Conservation (phyloP, 2,888 invertebrate species). For the Lepidonotus clava region DNA sequence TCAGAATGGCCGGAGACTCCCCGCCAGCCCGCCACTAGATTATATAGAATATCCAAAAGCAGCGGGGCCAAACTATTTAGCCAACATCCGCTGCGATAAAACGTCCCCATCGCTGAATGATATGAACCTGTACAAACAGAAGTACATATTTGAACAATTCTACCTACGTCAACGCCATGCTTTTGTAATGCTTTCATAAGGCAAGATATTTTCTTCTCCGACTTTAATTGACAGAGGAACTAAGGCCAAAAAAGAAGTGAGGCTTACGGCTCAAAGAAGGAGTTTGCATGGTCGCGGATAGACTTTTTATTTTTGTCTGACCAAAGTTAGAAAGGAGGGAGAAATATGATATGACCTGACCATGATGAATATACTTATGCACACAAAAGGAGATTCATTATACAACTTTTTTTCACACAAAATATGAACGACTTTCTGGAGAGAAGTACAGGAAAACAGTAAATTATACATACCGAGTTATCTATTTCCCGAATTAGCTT, state of each 20-base stretch:
- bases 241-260: neutral
- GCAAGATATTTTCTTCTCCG: neutral
- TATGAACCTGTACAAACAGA: neutral
- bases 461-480: no score
- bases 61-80: neutral
- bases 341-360: neutral
- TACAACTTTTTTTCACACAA: no score
- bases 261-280: neutral
- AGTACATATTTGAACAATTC: neutral
- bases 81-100: constrained; percentile 40
- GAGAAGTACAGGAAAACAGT: no score
- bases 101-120: neutral
- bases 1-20: neutral
- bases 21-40: neutral
- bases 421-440: no score
- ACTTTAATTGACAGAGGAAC: constrained; percentile 19
- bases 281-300: neutral
- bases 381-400: no score
- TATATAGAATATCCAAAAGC: constrained; percentile 31
- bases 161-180: neutral
- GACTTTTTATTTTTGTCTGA: neutral
- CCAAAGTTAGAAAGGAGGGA: neutral
- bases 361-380: neutral
- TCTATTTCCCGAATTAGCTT: no score
- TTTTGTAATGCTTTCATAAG: constrained; percentile 24